Base-by-base conservation (phyloP, 2,797 vertebrate genomes). In the Erpetoichthys calabaricus region DNA sequence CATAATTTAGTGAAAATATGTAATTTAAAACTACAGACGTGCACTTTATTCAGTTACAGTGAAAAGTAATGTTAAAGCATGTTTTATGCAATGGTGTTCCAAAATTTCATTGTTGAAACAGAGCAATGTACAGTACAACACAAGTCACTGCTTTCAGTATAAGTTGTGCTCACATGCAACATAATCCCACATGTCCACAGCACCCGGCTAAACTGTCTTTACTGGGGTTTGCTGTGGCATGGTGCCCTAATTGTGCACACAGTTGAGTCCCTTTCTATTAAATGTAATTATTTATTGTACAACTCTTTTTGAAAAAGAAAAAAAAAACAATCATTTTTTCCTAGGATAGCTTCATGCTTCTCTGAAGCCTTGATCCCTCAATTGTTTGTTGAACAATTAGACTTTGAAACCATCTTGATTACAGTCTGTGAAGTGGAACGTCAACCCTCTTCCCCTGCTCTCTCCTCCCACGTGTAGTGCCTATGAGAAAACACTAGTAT, bases 381-480 rank as follows among this genome's bases (percentile, higher is more conserved):
- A 53, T 56, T 57, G 55, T 59, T 59, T 57, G 58, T 59, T n/a
- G 9, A 61, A 50, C 60, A 64, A 59, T 62, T 58, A 59, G 51
- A 57, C 55, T 65, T 57, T 65, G 55, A 57, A 56, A 69, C 68
- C 66, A 72, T 68, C 53, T 65, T 66, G 66, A 71, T 63, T 68
- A 81, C 73, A 57, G 55, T 57, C 55, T 59, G 60, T 56, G 55
- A 55, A 59, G 45, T 56, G 54, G 55, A 61, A 64, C 60, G 5
- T 56, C 65, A 63, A 61, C 64, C 59, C 59, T 57, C 63, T 55
- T 59, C 58, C 58, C 51, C 52, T 10, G 54, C 42, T 44, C 45
- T 55, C 53, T 10, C 47, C 57, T 56, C 51, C 10, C 41, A 47
- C 46, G 3, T 51, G 42, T 42, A 49, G 55, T 9, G 59, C 42